Base-by-base conservation (phyloP, 2,888 invertebrate species). In the Isoperla grammatica region DNA sequence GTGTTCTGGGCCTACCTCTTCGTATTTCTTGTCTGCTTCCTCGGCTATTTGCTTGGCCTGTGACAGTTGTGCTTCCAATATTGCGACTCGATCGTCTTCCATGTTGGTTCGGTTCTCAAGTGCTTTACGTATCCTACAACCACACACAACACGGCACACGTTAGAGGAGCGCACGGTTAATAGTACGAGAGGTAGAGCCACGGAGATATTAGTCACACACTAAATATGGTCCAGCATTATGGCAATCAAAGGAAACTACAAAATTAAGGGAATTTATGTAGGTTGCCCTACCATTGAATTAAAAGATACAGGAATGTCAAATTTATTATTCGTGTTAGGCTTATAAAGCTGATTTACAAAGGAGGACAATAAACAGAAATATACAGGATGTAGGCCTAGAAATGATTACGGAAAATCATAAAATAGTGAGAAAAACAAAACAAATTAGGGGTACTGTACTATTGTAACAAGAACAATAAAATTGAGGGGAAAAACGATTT, bases 11-110 rank as follows among this genome's bases (percentile, higher is more conserved):
- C 71, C 73, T 82, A 99, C 99, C 97, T 99, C 99, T 87, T 99
- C 99, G 79, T 98, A 99, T 91, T 98, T 98, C 81, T 96, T 93
- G 84, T 99, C 99, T 70, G 97, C 95, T 82, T 99, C 99, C 81
- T 99, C 99, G 69, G 99, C 98, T 81, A 98, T 97, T 80, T 94
- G 88, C 84, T 97, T 97, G 76, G 98, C 98, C 81, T 98, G 97
- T 70, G 96, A 85, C 76, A 99, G 87, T 80, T 99, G 97, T 71
- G 91, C 89, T 80, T 99, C 99, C 83, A 99, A 84, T 74, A 92
- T 87, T 76, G 92, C 89, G 78, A 99, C 95, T 77, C 97, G 87
- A 80, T 99, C 98, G 75, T 99, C 99, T 82, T 99, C 99, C 90
- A 95, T 94, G 80, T 95, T 95, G 78, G 93, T 90, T 79, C 97